These are phyloP conservation scores for Zootoca vivipara DNA, from an alignment of 2,113 vertebrate genomes.

Conservation along the genomic window DNA sequence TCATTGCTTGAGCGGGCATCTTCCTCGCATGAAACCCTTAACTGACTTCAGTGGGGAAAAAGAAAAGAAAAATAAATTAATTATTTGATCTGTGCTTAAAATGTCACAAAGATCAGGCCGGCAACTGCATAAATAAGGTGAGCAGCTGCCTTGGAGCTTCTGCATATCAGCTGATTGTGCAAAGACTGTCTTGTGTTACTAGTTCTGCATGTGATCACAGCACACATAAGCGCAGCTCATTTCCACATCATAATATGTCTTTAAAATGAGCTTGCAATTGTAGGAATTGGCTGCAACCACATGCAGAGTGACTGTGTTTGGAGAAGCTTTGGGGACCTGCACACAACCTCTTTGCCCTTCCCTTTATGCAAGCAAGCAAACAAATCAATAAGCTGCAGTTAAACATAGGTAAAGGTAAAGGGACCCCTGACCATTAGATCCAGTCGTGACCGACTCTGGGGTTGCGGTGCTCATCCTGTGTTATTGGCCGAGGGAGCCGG, in stretches of 20 bases:
- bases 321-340: no score
- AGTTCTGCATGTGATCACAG: neutral
- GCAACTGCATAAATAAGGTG: neutral
- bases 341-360: no score
- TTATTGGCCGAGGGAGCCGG: no score
- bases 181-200: neutral
- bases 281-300: neutral
- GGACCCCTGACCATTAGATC: no score
- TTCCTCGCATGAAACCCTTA: neutral
- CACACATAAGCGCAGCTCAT: neutral
- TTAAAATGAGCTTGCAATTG: neutral
- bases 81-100: neutral
- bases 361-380: no score
- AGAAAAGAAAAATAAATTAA: neutral
- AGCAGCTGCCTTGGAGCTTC: neutral
- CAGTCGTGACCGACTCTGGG: no score
- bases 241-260: neutral
- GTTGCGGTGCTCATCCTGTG: no score
- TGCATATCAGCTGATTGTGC: neutral
- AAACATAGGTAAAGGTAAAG: no score
- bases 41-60: neutral
- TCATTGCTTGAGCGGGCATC: neutral
- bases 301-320: neutral
- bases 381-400: no score
- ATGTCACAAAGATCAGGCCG: accelerated